phyloP scores from a whole-genome alignment of 2,113 vertebrate genomes.

The Piliocolobus tephrosceles region DNA sequence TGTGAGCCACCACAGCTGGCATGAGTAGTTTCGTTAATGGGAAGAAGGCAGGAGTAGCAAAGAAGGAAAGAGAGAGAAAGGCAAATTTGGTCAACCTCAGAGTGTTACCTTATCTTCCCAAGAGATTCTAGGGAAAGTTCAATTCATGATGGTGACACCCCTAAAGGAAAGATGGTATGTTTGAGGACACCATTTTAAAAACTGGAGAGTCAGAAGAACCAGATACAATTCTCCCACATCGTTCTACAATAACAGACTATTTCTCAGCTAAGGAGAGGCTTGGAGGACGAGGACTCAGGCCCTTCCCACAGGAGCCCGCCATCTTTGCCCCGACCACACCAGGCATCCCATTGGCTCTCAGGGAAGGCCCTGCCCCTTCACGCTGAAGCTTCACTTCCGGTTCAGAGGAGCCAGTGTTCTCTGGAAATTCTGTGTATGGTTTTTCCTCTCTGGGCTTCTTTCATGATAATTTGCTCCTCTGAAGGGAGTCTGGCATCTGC shows the following conservation, averaged over 20 bases:
- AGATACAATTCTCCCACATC: background rate
- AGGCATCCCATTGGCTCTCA: background rate
- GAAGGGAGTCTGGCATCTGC: slow-evolving; percentile 57
- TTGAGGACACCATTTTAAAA: background rate
- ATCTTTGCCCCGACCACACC: rapidly evolving
- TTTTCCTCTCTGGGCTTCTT: background rate
- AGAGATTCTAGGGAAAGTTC: background rate
- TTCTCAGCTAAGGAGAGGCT: background rate
- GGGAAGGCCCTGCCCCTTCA: background rate
- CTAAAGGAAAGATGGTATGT: background rate
- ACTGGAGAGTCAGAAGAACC: background rate
- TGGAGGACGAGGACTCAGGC: rapidly evolving
- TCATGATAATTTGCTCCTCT: background rate
- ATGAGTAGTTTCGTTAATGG: background rate
- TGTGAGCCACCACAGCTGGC: no score
- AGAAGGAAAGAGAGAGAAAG: slow-evolving; percentile 14
- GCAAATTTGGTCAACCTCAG: background rate
- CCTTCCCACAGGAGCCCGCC: background rate
- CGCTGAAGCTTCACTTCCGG: background rate
- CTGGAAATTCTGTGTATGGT: background rate
- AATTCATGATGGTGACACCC: background rate
- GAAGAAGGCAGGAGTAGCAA: background rate
- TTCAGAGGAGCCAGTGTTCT: background rate
- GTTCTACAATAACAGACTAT: background rate
- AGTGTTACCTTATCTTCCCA: background rate